A percentile compares a stretch with the other conserved stretches of the same genome.
Evolutionary conservation across 53 echinoderm and acorn worm species (phyloP).

Genomic region (Holothuria leucospilota): DNA sequence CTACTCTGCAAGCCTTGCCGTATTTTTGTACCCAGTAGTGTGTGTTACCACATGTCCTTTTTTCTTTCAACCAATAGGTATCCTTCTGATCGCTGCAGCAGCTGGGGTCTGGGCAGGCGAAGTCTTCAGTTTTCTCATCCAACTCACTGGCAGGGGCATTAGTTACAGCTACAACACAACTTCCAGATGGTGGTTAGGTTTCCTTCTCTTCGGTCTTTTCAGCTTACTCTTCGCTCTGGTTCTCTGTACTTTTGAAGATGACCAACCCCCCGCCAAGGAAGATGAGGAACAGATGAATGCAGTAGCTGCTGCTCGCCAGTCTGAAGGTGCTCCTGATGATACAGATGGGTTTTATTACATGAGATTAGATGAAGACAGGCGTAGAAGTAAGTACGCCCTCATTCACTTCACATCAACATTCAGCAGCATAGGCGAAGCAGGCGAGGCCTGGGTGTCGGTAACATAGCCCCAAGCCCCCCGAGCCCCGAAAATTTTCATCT

Average conservation of each 20-base stretch:
- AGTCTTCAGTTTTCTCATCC: conserved; percentile 57
- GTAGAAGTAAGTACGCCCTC: background rate
- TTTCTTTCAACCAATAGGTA: background rate
- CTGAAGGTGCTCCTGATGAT: conserved; percentile 48
- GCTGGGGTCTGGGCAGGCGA: conserved; percentile 59
- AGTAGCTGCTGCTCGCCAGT: background rate
- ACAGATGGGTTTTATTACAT: conserved; percentile 73
- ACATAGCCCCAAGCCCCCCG: no score
- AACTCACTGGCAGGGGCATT: conserved; percentile 6
- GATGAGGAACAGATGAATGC: background rate
- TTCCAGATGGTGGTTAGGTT: conserved; percentile 70
- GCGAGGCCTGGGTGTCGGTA: no score
- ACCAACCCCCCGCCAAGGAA: background rate
- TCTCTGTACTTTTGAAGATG: conserved; percentile 42
- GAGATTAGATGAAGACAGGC: conserved; percentile 63
- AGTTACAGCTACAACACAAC: conserved; percentile 40
- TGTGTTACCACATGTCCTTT: no score
- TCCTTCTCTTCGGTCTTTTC: conserved; percentile 51
- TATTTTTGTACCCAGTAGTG: no score
- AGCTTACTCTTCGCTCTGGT: conserved; percentile 32
- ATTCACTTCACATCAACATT: background rate
- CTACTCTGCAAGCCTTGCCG: no score
- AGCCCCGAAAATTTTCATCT: no score
- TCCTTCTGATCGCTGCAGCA: background rate
- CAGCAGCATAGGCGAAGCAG: no score